Base-by-base conservation (phyloP, 2,113 vertebrate species). In the Microcebus murinus region DNA sequence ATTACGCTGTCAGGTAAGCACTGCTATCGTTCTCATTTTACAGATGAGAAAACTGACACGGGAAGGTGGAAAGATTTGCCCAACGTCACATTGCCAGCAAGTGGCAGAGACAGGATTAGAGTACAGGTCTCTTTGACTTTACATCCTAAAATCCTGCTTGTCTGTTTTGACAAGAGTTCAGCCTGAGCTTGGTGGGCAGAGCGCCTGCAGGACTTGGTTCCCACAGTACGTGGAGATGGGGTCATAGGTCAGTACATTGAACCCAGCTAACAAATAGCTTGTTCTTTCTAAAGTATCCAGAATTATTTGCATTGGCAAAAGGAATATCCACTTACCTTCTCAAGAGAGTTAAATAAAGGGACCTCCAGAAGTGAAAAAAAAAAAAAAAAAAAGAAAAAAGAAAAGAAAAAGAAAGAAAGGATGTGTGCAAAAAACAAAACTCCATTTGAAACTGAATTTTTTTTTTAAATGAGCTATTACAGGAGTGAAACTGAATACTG, bases 1-100 rank as follows among this genome's bases (percentile, higher is more conserved):
- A 50, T 18, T 86, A 27, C 3, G 0, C 63, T 73, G 0, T 50
- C 31, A 50, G 55, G 45, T 65, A 87, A 87, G 55, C 55, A 82
- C 27, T 94, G 59, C 23, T 83, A 14, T 84, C 17, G 2, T 94
- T 77, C 23, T 39, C 55, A 77, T 90, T 94, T 96, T 93, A 81
- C n/a, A 91, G 68, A 23, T 50, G 50, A 88, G 67, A 68, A 93
- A 77, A 45, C 42, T 61, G 77, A 96, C 52, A 31, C 20, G 12
- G 6, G 50, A 18, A 89, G n/a, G 23, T 71, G 39, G 73, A 68
- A 77, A 55, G 29, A 90, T 17, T 80, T 48, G 14, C 10, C 27
- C 59, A 84, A 86, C 39, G 10, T 87, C 34, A 52, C 65, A 57
- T 29, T 71, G 39, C 9, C 23, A 77, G 59, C 34, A 82, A 81